phyloP scores from a whole-genome alignment of 2,113 vertebrate species.

The Plecturocebus donacophilus region DNA sequence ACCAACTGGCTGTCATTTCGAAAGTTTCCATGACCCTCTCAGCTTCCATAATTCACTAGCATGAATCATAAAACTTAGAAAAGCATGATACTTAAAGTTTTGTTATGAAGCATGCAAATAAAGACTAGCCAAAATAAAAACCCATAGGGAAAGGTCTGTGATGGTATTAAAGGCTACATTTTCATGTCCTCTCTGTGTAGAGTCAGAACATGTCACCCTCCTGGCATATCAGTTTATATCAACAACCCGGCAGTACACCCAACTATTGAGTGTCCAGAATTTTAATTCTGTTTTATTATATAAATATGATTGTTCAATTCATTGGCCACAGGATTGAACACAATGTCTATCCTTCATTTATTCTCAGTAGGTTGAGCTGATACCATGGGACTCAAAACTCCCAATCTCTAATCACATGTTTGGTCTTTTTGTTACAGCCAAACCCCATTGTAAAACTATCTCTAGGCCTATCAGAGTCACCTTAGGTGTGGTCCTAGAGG shows the following conservation, averaged over 20 bases:
- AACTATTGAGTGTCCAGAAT: neutral
- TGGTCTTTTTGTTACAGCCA: neutral
- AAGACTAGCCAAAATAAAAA: neutral
- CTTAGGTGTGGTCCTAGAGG: neutral
- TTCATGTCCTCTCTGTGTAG: fast-evolving
- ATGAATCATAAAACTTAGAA: neutral
- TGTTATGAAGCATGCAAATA: neutral
- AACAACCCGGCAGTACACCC: neutral
- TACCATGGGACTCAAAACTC: neutral
- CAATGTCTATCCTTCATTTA: neutral
- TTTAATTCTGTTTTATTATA: neutral
- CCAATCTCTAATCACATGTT: neutral
- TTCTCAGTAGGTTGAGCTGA: neutral
- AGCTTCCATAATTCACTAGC: neutral
- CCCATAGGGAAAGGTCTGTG: neutral
- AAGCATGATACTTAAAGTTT: neutral
- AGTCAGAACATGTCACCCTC: neutral
- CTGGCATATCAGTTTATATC: neutral
- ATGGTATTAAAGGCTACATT: neutral
- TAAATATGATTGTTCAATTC: neutral
- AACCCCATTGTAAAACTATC: neutral
- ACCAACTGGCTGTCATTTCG: neutral
- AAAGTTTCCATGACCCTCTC: neutral
- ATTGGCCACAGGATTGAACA: neutral
- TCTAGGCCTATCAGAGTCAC: neutral